A percentile compares a stretch with the other conserved stretches of the same genome.
phyloP scores from a whole-genome alignment of 2,888 invertebrate species.

The Phalera bucephala region DNA sequence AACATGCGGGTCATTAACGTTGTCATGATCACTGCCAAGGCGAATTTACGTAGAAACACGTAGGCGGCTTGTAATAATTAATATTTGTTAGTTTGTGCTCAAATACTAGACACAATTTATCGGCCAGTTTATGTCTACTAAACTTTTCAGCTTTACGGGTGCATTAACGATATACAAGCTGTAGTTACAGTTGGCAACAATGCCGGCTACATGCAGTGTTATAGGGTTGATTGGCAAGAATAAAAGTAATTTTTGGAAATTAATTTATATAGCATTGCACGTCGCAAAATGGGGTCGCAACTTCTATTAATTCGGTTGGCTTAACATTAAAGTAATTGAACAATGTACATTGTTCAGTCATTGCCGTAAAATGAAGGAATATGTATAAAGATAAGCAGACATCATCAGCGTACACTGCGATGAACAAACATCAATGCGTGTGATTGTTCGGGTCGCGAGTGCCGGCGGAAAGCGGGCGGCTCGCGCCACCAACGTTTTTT shows the following conservation, averaged over 20 bases:
- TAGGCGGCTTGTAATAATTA: conserved; percentile 38
- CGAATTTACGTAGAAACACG: conserved; percentile 40
- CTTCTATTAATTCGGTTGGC: too few species aligned
- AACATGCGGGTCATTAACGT: conserved; percentile 69
- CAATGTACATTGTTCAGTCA: conserved; percentile 16
- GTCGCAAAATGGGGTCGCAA: too few species aligned
- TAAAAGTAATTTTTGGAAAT: too few species aligned
- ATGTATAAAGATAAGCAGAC: conserved; percentile 67
- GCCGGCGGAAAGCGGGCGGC: conserved; percentile 33
- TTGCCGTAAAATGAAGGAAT: conserved; percentile 41
- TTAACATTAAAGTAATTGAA: too few species aligned
- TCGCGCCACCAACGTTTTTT: conserved; percentile 57
- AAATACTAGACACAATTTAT: neutral
- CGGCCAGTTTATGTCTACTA: conserved; percentile 1
- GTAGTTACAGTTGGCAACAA: neutral
- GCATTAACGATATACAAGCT: neutral
- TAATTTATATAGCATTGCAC: too few species aligned
- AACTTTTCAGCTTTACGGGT: conserved; percentile 4
- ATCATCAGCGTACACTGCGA: conserved; percentile 67
- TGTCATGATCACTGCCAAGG: conserved; percentile 71
- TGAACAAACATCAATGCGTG: conserved; percentile 72
- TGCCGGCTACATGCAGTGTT: too few species aligned
- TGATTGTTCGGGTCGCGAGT: conserved; percentile 58
- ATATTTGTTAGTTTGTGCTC: conserved; percentile 25
- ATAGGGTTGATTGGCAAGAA: too few species aligned